Base-by-base conservation (phyloP, 2,888 invertebrate species). In the Charanyca ferruginea region DNA sequence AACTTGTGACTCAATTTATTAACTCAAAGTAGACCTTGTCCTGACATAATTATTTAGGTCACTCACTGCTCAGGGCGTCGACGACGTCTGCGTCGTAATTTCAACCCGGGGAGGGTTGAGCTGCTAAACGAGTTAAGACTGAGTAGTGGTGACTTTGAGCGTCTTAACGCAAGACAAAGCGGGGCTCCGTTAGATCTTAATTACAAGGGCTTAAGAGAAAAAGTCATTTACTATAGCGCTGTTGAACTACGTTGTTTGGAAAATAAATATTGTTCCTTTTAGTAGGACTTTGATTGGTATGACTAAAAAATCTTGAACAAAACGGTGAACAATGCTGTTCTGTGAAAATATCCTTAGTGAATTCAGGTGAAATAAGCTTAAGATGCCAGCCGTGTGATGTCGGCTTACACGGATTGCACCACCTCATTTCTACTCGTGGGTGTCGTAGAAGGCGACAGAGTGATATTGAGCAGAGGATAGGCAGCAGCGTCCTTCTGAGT, bases 41-140 rank as follows among this genome's bases (percentile, higher is more conserved):
- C 4, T 28, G 28, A 5, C 28, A 28, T n/a, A n/a, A n/a, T n/a
- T 7, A 28, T 28, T 28, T 28, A 28, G 28, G 16, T 16, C 16
- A 0, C 64, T 35, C 54, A 16, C 25, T 35, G 4, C 9, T 57
- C 3, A 42, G 41, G 3, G 67, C 20, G 38, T 44, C 20, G 25
- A 6, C 41, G n/a, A 7, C 42, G 16, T 28, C 42, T 47, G 9
- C 20, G n/a, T 35, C 28, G 38, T 44, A 38, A 72, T 72, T 68
- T 71, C 54, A 70, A 54, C 42, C n/a, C 54, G n/a, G n/a, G n/a
- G n/a, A n/a, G n/a, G 49, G 53, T 5, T 22, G n/a, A 28, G 20
- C 28, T 51, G 47, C 23, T 60, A 51, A 70, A 20, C 62, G 53
- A 57, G 75, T 77, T 70, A 63, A 66, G 62, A 47, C 48, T 38